Base-by-base conservation (phyloP, 2,888 invertebrate species). In the Graphium colonna region DNA sequence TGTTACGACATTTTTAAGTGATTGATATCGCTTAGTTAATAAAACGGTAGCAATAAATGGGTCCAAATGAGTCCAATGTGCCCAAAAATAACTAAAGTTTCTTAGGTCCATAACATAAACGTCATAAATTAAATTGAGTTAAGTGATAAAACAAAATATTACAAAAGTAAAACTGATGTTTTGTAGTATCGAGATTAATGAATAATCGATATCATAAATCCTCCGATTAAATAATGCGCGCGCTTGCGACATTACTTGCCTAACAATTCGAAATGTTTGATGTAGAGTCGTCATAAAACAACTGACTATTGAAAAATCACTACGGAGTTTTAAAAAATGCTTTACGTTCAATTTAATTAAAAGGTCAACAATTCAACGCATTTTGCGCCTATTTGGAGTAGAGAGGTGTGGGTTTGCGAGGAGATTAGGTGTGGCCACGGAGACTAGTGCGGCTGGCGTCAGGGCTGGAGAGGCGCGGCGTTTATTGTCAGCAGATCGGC, bases 401-500 rank as follows among this genome's bases (percentile, higher is more conserved):
- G 28, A 26, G 12, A 16, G 38, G 28, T 39, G 16, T 16, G 18
- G n/a, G n/a, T n/a, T n/a, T n/a, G n/a, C n/a, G n/a, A n/a, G n/a
- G 17, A 43, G 43, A 38, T 48, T 48, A 52, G 47, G 36, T 36
- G 46, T 48, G 28, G 39, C 38, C 26, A 39, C 44, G 26, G 18
- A 18, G 26, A 17, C n/a, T 28, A 28, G 52, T 38, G 31, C 31
- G 39, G 43, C 38, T 48, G 48, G 12, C 39, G 10, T 44, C 53
- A 45, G 13, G 50, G 54, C 16, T 41, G 42, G 51, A 28, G 46
- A 46, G 39, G 42, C 41, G 50, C 36, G 51, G 43, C 45, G 43
- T 51, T 56, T 55, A 58, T 58, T 58, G 58, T 60, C 44, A 55
- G 36, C 52, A 51, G 51, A 26, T 48, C 50, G 55, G 45, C 55